Evolutionary conservation across 2,113 vertebrate species (phyloP).

Genomic region (Alosa alosa): DNA sequence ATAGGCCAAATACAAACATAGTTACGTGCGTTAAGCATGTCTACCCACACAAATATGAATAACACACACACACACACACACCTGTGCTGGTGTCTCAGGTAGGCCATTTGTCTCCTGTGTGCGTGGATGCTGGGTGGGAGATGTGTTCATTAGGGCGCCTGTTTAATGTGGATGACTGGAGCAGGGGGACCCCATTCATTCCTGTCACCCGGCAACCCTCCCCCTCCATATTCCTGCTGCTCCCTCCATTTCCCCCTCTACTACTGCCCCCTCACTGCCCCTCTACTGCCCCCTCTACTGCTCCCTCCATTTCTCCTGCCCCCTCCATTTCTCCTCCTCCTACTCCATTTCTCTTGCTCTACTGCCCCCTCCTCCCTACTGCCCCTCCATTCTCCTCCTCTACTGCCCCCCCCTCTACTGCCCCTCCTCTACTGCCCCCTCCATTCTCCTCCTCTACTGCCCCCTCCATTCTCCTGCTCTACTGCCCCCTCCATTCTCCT

Average conservation of each 20-base stretch:
- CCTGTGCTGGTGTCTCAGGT: not conserved
- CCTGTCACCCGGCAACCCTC: constrained; percentile 74
- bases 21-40: not conserved
- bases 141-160: constrained; percentile 73
- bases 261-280: too few species aligned
- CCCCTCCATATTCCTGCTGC: constrained; percentile 78
- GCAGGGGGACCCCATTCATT: constrained; percentile 78
- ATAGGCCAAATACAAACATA: not conserved
- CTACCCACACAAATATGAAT: not conserved
- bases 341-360: too few species aligned
- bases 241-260: too few species aligned
- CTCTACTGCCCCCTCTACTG: too few species aligned
- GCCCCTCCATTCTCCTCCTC: too few species aligned
- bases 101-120: constrained; percentile 31
- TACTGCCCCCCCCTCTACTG: not conserved
- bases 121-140: constrained; percentile 51
- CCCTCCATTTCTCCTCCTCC: too few species aligned
- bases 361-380: not conserved
- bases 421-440: not conserved
- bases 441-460: too few species aligned
- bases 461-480: too few species aligned
- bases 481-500: too few species aligned
- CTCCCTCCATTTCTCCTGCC: too few species aligned
- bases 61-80: constrained; percentile 7
- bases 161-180: constrained; percentile 70